Evolutionary conservation across 2,888 invertebrate genomes (phyloP), one percentile per base, ranked within the genome.

Genomic region (Agapostemon virescens): DNA sequence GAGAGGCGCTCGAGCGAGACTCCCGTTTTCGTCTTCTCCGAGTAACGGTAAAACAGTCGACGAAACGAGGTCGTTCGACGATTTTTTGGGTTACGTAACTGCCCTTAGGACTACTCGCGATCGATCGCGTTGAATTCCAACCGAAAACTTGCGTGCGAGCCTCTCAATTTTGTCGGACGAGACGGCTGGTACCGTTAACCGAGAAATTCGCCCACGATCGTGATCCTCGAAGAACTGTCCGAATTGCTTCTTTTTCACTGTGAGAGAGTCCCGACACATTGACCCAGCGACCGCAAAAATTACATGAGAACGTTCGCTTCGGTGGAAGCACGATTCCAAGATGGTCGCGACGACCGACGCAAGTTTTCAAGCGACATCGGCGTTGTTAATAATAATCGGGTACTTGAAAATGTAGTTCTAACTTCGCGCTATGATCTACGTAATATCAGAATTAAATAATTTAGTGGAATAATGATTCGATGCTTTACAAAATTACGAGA

Each of bases 31-130:
- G 55, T 55, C 58, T 58, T 58, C 17, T 52, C 49, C 38, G 63
- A 76, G 61, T 75, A 70, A 79, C 66, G 82, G 82, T 87, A 88
- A 77, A 77, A 26, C 23, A 30, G 61, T 49, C 11, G 45, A 42
- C 33, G 66, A 71, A 84, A 80, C 69, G 71, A 76, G 81, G 77
- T 77, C 72, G 58, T 81, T 79, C 86, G 64, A 75, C 82, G 77
- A 84, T 68, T 74, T 73, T 76, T 69, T 36, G 49, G 55, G 69
- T 86, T 74, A 49, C 78, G 81, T 79, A 76, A 85, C 61, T 66
- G 49, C 17, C 30, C 55, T 55, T 55, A 55, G 55, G 55, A 26
- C 55, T 23, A 15, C 55, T 15, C 26, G 11, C 55, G 55, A 55
- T 55, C 26, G 55, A 55, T 26, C 55, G 15, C 55, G 26, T 7